Evolutionary conservation across 2,888 invertebrate genomes (phyloP), one percentile per base, ranked within the genome.

Genomic region (Oxyteleia sp.): DNA sequence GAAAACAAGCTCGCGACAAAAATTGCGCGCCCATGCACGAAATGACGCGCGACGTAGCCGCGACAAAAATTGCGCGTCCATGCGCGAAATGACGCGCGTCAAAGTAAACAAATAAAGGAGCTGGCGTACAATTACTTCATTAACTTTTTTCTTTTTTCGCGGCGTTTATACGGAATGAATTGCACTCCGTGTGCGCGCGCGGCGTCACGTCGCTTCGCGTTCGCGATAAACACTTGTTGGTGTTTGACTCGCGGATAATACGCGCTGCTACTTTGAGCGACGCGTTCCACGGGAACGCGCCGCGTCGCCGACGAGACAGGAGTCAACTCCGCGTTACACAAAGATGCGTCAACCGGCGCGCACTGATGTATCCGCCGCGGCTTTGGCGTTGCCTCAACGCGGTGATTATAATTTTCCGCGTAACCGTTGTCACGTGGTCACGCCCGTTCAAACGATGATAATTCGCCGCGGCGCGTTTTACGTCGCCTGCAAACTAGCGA

Each of bases 391-490:
- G 20, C 59, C 38, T 80, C 66, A 49, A 68, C 68, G 64, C 69
- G 74, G 23, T 59, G 78, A 74, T 68, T 68, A 84, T 79, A 57
- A 84, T 75, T 84, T 80, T 75, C 59, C 69, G 45, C 53, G 69
- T 55, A 71, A 84, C 66, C 74, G 69, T 55, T 74, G 82, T 84
- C 82, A 84, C 82, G 84, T 84, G 84, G 63, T 75, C 43, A 59
- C 63, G 78, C 72, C 72, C 57, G 79, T 64, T 64, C 59, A 26
- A 63, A 69, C 79, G 76, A 76, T 64, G 75, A 82, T 84, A 81
- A 69, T 59, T 82, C 82, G 59, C 51, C 16, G 59, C 26, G 68
- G 57, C 74, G 75, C 63, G 55, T 49, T 81, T 63, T 29, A 69
- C 63, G 71, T 76, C 76, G 71, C 47, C 38, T 16, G 61, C 80